Conservation (phyloP, 1,140 invertebrate species). For the Battus philenor region DNA sequence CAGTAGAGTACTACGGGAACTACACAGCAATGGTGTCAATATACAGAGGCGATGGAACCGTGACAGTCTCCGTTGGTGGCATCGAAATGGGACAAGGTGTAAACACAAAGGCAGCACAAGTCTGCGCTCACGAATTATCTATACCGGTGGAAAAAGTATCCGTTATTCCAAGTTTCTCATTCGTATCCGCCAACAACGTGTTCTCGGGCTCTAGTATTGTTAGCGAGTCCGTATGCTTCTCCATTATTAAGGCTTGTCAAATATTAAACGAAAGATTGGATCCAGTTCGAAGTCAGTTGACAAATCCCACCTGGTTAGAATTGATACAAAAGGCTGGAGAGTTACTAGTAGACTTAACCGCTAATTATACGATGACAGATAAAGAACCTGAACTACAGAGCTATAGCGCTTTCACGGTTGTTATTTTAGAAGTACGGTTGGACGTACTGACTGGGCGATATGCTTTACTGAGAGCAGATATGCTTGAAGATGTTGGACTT, state of each 20-base stretch:
- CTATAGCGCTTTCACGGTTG: conserved; percentile 79
- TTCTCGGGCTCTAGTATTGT: conserved; percentile 85
- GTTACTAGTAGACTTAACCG: conserved; percentile 79
- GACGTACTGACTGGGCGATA: conserved; percentile 84
- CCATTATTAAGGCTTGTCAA: conserved; percentile 81
- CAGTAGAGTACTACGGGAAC: conserved; percentile 75
- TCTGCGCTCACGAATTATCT: conserved; percentile 83
- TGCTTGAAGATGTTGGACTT: conserved; percentile 83
- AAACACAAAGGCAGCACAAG: conserved; percentile 81
- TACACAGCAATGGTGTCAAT: conserved; percentile 82
- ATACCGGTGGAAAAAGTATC: conserved; percentile 82
- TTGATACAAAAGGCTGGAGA: conserved; percentile 78
- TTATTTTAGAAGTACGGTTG: conserved; percentile 81
- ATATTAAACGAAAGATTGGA: conserved; percentile 78
- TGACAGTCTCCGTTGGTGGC: conserved; percentile 85
- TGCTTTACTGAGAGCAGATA: conserved; percentile 81
- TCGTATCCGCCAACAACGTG: conserved; percentile 80
- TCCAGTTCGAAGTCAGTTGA: conserved; percentile 77
- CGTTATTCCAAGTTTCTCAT: conserved; percentile 81
- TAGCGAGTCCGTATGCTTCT: conserved; percentile 82
- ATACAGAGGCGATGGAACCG: conserved; percentile 85
- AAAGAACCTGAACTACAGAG: conserved; percentile 61
- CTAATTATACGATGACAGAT: conserved; percentile 75
- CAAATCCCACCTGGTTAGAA: conserved; percentile 80
- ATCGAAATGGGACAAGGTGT: conserved; percentile 92